Conservation (phyloP, 2,888 invertebrate species). For the Amiota minor region DNA sequence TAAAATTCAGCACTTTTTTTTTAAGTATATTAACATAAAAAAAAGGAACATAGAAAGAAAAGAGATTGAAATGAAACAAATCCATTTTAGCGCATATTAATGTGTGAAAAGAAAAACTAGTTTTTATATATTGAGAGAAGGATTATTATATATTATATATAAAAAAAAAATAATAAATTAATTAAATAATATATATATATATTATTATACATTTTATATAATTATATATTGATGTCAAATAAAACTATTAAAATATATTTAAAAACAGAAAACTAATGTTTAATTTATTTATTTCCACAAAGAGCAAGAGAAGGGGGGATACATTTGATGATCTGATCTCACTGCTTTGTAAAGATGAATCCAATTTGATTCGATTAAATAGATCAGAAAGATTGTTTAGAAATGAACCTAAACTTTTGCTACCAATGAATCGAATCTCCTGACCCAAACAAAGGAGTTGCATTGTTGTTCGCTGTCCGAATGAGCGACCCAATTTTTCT, state of each 20-base stretch:
- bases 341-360: too few relatives aligned
- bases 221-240: constrained; percentile 66
- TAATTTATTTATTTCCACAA: too few relatives aligned
- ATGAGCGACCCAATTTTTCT: too few relatives aligned
- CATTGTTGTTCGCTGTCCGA: too few relatives aligned
- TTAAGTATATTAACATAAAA: background rate
- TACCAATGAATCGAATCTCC: too few relatives aligned
- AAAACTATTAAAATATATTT: constrained; percentile 49
- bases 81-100: too few relatives aligned
- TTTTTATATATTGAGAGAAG: constrained; percentile 56
- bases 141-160: constrained; percentile 37
- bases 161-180: constrained; percentile 33
- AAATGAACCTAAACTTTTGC: too few relatives aligned
- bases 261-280: constrained; percentile 31
- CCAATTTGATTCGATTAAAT: too few relatives aligned
- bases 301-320: too few relatives aligned
- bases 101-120: constrained; percentile 52
- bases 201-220: constrained; percentile 43
- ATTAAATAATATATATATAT: constrained; percentile 35
- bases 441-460: too few relatives aligned
- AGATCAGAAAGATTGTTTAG: too few relatives aligned
- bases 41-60: constrained; percentile 35
- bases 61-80: constrained; percentile 53
- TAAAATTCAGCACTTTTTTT: background rate
- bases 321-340: too few relatives aligned